Percentiles rank a stretch among this genome's conserved stretches.
Conservation (phyloP, 2,888 invertebrate genomes). For the Arge pagana region DNA sequence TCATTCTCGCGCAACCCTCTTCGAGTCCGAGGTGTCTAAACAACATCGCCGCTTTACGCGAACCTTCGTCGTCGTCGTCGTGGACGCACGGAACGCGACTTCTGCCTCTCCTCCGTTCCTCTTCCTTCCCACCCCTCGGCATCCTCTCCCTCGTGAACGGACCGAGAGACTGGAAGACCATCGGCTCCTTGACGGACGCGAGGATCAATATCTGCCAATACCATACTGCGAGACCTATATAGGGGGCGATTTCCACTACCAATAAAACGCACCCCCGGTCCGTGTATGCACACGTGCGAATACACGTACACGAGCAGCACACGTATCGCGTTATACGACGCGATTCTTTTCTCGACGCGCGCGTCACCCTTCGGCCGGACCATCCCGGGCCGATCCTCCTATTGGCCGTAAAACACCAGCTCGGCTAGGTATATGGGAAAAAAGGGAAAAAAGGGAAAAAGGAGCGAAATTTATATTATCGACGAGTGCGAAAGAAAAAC, state of each 20-base stretch:
- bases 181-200: constrained; percentile 58
- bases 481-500: neutral
- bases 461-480: constrained; percentile 45
- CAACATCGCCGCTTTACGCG: too few relatives aligned
- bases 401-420: constrained; percentile 57
- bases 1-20: too few relatives aligned
- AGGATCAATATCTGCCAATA: constrained; percentile 58
- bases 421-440: constrained; percentile 31
- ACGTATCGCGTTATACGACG: constrained; percentile 52
- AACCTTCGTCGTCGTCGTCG: too few relatives aligned
- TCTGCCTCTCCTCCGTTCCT: neutral
- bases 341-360: constrained; percentile 48
- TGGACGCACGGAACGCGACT: too few relatives aligned
- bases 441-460: constrained; percentile 22
- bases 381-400: constrained; percentile 41
- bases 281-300: neutral
- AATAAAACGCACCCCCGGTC: constrained; percentile 55
- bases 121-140: neutral
- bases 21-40: too few relatives aligned
- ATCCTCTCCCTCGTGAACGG: constrained; percentile 9
- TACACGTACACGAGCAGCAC: constrained; percentile 16
- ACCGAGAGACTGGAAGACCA: constrained; percentile 47
- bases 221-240: constrained; percentile 54
- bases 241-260: constrained; percentile 55
- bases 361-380: constrained; percentile 1